Evolutionary conservation across 2,888 invertebrate genomes (phyloP), one percentile per base, ranked within the genome.

Genomic region (Agriotes lineatus): DNA sequence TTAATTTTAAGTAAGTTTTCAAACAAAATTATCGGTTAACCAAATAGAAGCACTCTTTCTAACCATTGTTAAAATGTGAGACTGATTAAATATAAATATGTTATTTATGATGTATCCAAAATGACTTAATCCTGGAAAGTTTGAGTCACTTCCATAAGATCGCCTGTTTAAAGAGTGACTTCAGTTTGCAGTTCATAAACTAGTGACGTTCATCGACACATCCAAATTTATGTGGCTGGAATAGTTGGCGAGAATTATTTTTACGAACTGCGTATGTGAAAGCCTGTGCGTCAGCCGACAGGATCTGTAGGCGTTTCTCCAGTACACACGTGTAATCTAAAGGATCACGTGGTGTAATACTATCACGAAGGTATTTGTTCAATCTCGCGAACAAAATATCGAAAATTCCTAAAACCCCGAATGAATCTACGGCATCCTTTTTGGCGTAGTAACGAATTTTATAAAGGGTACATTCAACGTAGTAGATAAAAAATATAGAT

Each of bases 291-390:
- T 64, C 42, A 57, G 42, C 57, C 50, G 25, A 39, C 42, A 64
- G 30, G 30, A 57, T 62, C 39, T 22, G 50, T 22, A 20, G 63
- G 54, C 54, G 63, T 42, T 44, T 33, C 45, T 39, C 18, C 63
- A 37, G 45, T 57, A 57, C 42, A 57, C 63, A 64, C 63, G 62
- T 67, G 61, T 50, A 59, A 69, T 71, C 70, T 72, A 67, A 70
- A 73, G 70, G 72, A 75, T 72, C 74, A 74, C 74, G 74, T 74
- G 72, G 74, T 52, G 72, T 73, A 76, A 77, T 76, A 74, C 75
- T 77, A 76, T 77, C 75, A 73, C 69, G 71, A 71, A 74, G 74
- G 74, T 75, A 75, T 78, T 74, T 75, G 72, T 72, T 72, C 76
- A 76, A 76, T 77, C 76, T 77, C 72, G 54, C 62, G 59, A 73